Evolutionary conservation across 2,797 vertebrate genomes (phyloP).

Genomic region (Sebastes diploproa): DNA sequence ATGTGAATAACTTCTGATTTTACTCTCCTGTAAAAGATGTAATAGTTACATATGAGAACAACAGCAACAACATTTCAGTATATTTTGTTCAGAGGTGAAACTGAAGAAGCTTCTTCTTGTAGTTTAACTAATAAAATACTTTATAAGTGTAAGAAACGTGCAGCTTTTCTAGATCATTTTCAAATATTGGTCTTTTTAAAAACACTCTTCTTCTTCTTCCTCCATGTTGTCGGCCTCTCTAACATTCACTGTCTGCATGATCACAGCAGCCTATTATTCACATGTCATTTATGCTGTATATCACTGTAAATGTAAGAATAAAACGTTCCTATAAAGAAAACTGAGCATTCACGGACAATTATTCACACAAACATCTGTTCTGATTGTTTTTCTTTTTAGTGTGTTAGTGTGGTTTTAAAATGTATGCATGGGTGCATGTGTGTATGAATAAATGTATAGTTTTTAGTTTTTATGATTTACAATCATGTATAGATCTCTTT

Average conservation of each 20-base stretch:
- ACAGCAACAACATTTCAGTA: background rate
- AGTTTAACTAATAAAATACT: conserved; percentile 5
- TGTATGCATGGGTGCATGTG: too few relatives aligned
- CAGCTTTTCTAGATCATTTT: conserved; percentile 26
- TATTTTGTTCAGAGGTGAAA: too few relatives aligned
- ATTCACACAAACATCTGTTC: background rate
- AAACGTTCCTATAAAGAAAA: conserved; percentile 60
- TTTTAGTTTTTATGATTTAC: too few relatives aligned
- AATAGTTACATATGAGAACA: background rate
- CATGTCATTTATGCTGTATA: conserved; percentile 59
- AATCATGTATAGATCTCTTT: too few relatives aligned
- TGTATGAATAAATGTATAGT: too few relatives aligned
- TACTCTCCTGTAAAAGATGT: background rate
- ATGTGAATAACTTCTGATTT: conserved; percentile 33
- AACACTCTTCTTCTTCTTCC: background rate
- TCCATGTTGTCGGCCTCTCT: conserved; percentile 6
- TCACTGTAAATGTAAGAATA: conserved; percentile 68
- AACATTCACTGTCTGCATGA: conserved; percentile 50
- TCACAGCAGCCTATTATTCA: conserved; percentile 60
- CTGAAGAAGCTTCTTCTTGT: background rate
- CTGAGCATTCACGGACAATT: background rate
- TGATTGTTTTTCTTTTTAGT: too few relatives aligned
- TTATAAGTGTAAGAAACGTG: conserved; percentile 14
- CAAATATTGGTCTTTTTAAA: conserved; percentile 8
- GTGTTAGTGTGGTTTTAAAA: too few relatives aligned